Conservation (phyloP, 2,888 invertebrate genomes). For the Trypoxylon attenuatum region DNA sequence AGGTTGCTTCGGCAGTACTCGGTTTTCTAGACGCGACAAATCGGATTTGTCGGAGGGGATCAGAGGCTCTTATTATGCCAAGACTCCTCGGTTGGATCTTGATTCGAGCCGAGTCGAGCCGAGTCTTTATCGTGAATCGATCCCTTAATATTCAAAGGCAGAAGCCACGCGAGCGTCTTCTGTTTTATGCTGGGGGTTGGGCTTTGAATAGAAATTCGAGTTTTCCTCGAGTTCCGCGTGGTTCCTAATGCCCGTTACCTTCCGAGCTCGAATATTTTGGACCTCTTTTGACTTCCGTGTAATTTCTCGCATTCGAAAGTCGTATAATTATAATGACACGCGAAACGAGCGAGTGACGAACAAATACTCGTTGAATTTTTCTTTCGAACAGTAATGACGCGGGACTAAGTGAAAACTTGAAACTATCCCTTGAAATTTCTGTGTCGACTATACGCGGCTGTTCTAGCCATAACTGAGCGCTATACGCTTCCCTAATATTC, state of each 20-base stretch:
- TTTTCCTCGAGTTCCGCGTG: neutral
- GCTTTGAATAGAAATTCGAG: neutral
- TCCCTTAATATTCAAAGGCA: neutral
- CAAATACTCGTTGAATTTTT: no score
- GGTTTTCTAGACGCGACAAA: constrained; percentile 11
- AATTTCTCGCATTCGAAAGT: neutral
- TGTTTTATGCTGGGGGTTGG: neutral
- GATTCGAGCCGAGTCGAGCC: neutral
- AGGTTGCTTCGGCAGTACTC: constrained; percentile 12
- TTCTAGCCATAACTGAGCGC: no score
- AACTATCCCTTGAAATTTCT: no score
- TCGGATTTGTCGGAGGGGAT: neutral
- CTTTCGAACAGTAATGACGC: no score
- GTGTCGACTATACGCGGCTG: no score
- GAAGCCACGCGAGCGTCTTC: neutral
- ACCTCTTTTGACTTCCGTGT: no score
- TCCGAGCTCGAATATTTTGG: no score
- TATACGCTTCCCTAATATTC: constrained; percentile 31
- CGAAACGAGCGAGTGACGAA: neutral
- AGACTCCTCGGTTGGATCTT: neutral
- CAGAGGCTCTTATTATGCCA: neutral
- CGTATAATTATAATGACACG: neutral
- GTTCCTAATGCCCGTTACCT: neutral
- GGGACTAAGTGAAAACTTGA: no score
- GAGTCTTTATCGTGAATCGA: neutral